phyloP scores from a whole-genome alignment of 2,113 vertebrate species.

The Boulengeromyrus knoepffleri region DNA sequence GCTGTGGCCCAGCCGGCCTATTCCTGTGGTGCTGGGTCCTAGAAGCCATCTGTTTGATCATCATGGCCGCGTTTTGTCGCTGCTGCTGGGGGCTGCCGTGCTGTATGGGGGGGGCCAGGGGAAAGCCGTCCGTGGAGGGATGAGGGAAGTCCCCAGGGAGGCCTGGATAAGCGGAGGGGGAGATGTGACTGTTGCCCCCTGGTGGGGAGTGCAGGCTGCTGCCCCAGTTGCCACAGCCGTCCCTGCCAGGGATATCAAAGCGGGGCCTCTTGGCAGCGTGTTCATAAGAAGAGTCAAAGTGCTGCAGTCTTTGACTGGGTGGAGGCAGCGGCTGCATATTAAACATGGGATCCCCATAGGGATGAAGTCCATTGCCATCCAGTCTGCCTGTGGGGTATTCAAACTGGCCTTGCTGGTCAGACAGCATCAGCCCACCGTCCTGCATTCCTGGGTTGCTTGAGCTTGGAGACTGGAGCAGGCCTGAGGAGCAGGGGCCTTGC shows the following conservation, averaged over 20 bases:
- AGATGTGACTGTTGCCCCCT: constrained; percentile 69
- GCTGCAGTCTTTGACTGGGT: constrained; percentile 74
- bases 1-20: constrained; percentile 65
- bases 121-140: constrained; percentile 66
- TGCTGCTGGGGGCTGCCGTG: constrained; percentile 66
- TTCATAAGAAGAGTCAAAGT: constrained; percentile 73
- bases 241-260: constrained; percentile 69
- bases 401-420: constrained; percentile 70
- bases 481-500: constrained; percentile 72
- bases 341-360: constrained; percentile 67
- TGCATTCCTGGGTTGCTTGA: constrained; percentile 63
- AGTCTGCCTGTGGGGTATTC: constrained; percentile 77
- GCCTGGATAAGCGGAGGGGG: constrained; percentile 67
- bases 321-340: constrained; percentile 58
- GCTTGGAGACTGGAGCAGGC: constrained; percentile 64
- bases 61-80: constrained; percentile 76
- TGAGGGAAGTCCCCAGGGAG: constrained; percentile 70
- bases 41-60: constrained; percentile 83
- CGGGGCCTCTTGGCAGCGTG: constrained; percentile 73
- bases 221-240: constrained; percentile 64
- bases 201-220: constrained; percentile 59
- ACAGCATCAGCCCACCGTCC: constrained; percentile 65
- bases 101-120: constrained; percentile 55
- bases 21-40: constrained; percentile 71
- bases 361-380: constrained; percentile 73